Conservation (phyloP, 2,888 invertebrate species). For the Temnothorax rugatulus region DNA sequence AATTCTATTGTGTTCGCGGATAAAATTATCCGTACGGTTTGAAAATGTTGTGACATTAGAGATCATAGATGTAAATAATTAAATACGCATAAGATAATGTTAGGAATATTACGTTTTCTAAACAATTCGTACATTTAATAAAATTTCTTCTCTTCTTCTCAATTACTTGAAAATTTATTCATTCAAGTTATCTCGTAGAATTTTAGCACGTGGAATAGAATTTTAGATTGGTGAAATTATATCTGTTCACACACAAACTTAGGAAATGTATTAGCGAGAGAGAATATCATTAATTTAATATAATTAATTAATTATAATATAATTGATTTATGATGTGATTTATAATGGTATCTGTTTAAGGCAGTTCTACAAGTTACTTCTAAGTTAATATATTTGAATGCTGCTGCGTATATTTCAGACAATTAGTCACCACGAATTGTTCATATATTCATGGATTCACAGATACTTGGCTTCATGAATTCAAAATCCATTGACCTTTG, state of each 20-base stretch:
- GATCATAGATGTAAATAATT: neutral
- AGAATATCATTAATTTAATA: neutral
- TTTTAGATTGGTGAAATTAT: neutral
- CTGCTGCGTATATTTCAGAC: neutral
- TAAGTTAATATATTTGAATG: neutral
- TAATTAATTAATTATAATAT: neutral
- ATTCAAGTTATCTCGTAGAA: neutral
- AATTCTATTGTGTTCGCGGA: neutral
- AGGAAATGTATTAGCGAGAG: neutral
- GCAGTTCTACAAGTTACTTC: neutral
- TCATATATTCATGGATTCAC: constrained; percentile 15
- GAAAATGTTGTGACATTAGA: neutral
- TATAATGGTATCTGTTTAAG: neutral
- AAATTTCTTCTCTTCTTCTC: neutral
- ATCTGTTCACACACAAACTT: neutral
- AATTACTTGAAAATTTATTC: neutral
- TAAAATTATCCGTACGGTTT: neutral
- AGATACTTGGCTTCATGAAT: constrained; percentile 31
- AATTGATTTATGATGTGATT: constrained; percentile 3
- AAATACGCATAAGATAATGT: neutral
- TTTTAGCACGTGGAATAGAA: neutral
- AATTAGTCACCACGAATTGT: constrained; percentile 11
- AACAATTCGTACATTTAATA: neutral
- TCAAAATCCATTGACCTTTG: constrained; percentile 19
- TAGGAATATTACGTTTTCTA: neutral